phyloP scores from a whole-genome alignment of 2,797 vertebrate genomes.

The Oryzias sinensis region DNA sequence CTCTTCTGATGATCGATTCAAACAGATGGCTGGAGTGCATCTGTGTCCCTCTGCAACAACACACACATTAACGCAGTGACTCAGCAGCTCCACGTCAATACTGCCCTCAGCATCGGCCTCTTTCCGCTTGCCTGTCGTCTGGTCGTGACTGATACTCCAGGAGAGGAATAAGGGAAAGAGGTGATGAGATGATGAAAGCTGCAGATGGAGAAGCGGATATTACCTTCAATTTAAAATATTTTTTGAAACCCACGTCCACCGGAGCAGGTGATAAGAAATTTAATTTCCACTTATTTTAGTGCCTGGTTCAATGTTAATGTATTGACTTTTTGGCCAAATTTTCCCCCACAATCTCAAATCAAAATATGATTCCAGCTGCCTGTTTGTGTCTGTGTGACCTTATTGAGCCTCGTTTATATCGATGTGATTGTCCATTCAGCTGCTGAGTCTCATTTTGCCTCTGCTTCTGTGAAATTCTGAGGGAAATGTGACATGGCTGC shows the following conservation, averaged over 20 bases:
- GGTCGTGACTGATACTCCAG: slow-evolving; percentile 35
- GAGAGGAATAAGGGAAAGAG: slow-evolving; percentile 31
- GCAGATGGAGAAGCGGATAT: slow-evolving; percentile 25
- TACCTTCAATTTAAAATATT: slow-evolving; percentile 5
- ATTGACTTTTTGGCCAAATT: no score
- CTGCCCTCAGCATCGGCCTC: slow-evolving; percentile 4
- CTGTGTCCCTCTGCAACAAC: slow-evolving; percentile 19
- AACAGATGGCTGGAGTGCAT: slow-evolving; percentile 36
- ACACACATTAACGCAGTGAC: slow-evolving; percentile 33
- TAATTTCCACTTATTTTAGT: not conserved
- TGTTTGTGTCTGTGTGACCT: no score
- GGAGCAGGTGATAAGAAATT: not conserved
- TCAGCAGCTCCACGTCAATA: slow-evolving; percentile 52
- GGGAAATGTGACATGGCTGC: no score
- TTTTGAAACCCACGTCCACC: slow-evolving; percentile 5
- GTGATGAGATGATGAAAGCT: slow-evolving; percentile 28
- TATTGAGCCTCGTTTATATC: no score
- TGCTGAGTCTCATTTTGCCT: no score
- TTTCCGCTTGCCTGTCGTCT: slow-evolving; percentile 10
- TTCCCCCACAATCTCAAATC: no score
- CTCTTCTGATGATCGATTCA: slow-evolving; percentile 10
- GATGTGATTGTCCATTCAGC: no score
- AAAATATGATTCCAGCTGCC: no score
- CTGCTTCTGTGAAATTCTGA: no score
- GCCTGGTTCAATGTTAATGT: no score